phyloP scores from a whole-genome alignment of 2,797 vertebrate species.

The Scolopax bukidnonensis region DNA sequence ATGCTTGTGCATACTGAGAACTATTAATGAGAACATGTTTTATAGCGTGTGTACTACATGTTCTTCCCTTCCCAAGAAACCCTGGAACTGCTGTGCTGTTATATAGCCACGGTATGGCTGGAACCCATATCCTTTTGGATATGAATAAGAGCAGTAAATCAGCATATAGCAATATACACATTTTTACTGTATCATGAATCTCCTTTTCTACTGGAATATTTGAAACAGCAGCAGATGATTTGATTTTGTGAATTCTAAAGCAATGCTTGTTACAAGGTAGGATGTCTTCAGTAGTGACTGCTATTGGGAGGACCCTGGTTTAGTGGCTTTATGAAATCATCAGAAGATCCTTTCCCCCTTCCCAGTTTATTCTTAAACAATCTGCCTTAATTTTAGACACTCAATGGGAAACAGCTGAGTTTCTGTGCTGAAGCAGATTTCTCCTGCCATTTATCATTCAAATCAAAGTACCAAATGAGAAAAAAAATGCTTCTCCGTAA shows the following conservation, averaged over 20 bases:
- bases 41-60: background rate
- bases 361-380: background rate
- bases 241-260: constrained; percentile 30
- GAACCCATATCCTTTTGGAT: background rate
- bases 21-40: constrained; percentile 47
- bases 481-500: constrained; percentile 52
- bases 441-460: constrained; percentile 33
- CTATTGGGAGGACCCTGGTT: background rate
- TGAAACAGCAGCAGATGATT: constrained; percentile 10
- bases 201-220: constrained; percentile 30
- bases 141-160: constrained; percentile 38
- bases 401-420: background rate
- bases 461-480: constrained; percentile 37
- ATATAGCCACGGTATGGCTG: background rate
- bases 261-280: background rate
- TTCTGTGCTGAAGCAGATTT: background rate
- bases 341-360: background rate
- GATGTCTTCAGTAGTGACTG: background rate
- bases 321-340: background rate
- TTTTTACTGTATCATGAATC: constrained; percentile 17
- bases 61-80: background rate
- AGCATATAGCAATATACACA: background rate
- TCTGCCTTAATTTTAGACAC: background rate
- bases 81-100: background rate
- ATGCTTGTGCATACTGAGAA: constrained; percentile 23